Evolutionary conservation across 2,113 vertebrate genomes (phyloP), one percentile per base, ranked within the genome.

Genomic region (Callithrix jacchus): DNA sequence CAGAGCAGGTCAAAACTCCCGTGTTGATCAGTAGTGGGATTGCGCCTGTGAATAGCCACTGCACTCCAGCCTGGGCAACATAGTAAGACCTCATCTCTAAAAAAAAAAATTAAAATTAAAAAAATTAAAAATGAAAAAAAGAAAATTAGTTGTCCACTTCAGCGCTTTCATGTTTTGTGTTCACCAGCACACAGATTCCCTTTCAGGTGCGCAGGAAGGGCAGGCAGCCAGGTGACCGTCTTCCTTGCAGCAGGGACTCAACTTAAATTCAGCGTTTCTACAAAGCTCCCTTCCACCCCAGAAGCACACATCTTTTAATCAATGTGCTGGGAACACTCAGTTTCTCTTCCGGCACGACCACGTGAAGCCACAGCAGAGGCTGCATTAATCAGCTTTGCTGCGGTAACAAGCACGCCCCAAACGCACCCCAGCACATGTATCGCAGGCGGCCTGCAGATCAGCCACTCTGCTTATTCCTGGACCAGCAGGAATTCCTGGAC

Each of bases 361-460:
- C 12, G 18, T 18, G 13, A 42, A 64, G 21, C 27, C 32, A 45
- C 83, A 2, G 61, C 83, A 14, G 18, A 21, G 23, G 61, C 61
- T 8, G 17, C 4, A 47, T 35, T 9, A 14, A 4, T 85, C 61
- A 49, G 83, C 20, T 85, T 49, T 47, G 83, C 20, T 25, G 58
- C 83, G 8, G 82, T 25, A 85, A 85, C 61, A 47, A 68, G n/a
- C 42, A 68, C 6, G 18, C 20, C 83, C 49, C 4, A 12, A 8
- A 23, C 8, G 1, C 32, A 18, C 16, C 49, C 12, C 32, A 18
- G 2, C 2, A 2, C 2, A 23, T 5, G 32, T 8, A 0, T n/a
- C 2, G 18, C 40, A 45, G 9, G 9, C 8, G 6, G 16, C 13
- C 56, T 84, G n/a, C 8, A 17, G 54, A 23, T 40, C 81, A 30